Percentiles rank a stretch among this genome's conserved stretches.
These are phyloP conservation scores for Meteorus sp. DNA, from an alignment of 1,140 invertebrate genomes.

Conservation along the genomic window DNA sequence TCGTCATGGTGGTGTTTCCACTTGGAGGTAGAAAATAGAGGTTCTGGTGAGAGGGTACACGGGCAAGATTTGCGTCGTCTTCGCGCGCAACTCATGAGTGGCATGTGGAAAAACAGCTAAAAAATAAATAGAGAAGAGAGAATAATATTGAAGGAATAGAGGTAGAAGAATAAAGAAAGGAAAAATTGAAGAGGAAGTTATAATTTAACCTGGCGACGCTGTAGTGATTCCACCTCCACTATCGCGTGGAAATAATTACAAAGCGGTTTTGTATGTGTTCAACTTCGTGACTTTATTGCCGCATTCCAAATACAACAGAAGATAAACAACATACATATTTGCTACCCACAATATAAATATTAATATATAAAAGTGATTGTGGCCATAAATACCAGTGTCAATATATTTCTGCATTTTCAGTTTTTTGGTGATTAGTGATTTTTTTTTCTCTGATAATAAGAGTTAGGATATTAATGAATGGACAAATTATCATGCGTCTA, in stretches of 20 bases:
- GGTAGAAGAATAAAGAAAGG: too few relatives aligned
- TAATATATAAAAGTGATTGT: not conserved
- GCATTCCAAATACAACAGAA: not conserved
- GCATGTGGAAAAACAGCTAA: slow-evolving; percentile 7
- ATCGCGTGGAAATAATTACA: slow-evolving; percentile 25
- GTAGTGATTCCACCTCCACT: not conserved
- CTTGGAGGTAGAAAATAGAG: not conserved
- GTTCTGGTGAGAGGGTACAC: not conserved
- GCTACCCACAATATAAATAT: not conserved
- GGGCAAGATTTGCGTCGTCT: not conserved
- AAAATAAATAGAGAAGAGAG: not conserved
- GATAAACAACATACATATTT: too few relatives aligned
- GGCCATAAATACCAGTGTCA: too few relatives aligned
- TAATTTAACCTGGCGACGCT: slow-evolving; percentile 23
- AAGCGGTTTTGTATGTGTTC: slow-evolving; percentile 22
- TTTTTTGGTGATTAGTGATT: not conserved
- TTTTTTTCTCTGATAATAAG: too few relatives aligned
- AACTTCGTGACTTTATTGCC: slow-evolving; percentile 3
- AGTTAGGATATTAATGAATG: too few relatives aligned
- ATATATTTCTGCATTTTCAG: not conserved
- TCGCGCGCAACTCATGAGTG: too few relatives aligned
- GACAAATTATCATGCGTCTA: slow-evolving; percentile 16
- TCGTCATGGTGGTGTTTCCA: not conserved
- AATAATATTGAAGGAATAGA: not conserved
- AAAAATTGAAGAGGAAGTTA: slow-evolving; percentile 27